Percentiles rank a stretch among this genome's conserved stretches.
Evolutionary conservation across 1,140 invertebrate species (phyloP).

Genomic region (Tetragnatha versicolor): DNA sequence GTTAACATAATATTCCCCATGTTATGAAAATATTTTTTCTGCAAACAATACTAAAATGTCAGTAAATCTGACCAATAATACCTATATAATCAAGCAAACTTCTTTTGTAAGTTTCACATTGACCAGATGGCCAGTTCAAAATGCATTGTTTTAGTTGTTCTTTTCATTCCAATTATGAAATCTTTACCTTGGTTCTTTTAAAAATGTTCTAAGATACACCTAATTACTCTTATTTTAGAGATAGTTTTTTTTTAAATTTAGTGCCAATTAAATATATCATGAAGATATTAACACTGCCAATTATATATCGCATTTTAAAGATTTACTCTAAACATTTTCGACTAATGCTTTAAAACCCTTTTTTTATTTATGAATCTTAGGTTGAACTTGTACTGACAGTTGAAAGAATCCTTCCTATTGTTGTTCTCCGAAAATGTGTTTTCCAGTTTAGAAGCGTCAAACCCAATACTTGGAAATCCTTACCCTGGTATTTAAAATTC

Average conservation of each 20-base stretch:
- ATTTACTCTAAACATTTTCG: neutral
- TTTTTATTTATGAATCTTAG: conserved; percentile 52
- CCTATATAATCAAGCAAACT: too few species aligned
- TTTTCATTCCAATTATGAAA: too few species aligned
- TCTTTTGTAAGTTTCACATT: too few species aligned
- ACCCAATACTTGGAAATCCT: conserved; percentile 61
- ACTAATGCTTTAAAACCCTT: neutral
- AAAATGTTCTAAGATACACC: neutral
- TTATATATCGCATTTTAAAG: neutral
- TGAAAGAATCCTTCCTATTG: conserved; percentile 64
- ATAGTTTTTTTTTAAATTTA: neutral
- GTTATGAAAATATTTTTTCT: too few species aligned
- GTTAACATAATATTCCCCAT: too few species aligned
- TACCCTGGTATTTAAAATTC: conserved; percentile 30
- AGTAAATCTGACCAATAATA: too few species aligned
- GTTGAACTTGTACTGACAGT: conserved; percentile 67
- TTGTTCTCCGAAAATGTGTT: conserved; percentile 63
- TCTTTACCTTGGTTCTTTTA: neutral
- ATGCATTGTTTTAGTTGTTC: too few species aligned
- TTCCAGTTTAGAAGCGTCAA: conserved; percentile 60
- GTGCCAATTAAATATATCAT: neutral
- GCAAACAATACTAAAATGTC: too few species aligned
- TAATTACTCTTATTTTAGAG: neutral
- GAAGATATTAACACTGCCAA: neutral
- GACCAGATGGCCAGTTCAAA: too few species aligned